Evolutionary conservation across 1,140 invertebrate genomes (phyloP).

Genomic region (Epicauta chinensis): DNA sequence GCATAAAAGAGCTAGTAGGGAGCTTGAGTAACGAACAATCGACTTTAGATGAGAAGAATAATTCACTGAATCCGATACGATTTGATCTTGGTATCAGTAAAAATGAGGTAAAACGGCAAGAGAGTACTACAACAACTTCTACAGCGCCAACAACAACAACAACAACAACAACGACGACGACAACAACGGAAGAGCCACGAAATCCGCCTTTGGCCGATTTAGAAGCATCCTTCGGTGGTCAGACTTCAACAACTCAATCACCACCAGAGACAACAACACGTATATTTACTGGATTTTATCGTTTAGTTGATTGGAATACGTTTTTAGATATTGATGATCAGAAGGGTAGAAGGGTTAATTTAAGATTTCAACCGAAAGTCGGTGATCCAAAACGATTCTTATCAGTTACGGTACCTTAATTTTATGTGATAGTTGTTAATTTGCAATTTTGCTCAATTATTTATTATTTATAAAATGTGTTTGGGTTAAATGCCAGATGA

Average conservation of each 20-base stretch:
- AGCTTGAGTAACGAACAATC: conserved; percentile 28
- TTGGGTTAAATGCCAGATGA: not conserved
- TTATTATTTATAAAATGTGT: conserved; percentile 3
- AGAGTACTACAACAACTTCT: conserved; percentile 34
- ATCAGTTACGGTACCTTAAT: conserved; percentile 43
- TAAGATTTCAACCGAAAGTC: conserved; percentile 70
- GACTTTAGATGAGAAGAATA: conserved; percentile 32
- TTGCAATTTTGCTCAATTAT: conserved; percentile 8
- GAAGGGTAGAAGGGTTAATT: conserved; percentile 66
- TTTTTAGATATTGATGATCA: conserved; percentile 74
- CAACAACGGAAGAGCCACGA: conserved; percentile 34
- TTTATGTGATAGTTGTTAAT: not conserved
- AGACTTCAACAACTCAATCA: conserved; percentile 42
- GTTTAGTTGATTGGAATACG: conserved; percentile 76
- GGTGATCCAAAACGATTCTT: conserved; percentile 71
- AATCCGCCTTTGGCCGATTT: conserved; percentile 56
- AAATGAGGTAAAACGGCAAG: conserved; percentile 39
- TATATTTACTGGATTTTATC: conserved; percentile 68
- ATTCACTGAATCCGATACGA: conserved; percentile 31
- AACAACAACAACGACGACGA: conserved; percentile 26
- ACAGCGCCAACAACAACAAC: conserved; percentile 30
- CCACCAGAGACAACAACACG: conserved; percentile 46
- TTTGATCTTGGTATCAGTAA: conserved; percentile 26
- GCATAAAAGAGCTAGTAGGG: conserved; percentile 32
- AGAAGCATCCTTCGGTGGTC: conserved; percentile 70